Base-by-base conservation (phyloP, 2,888 invertebrate genomes). In the Machimus atricapillus region DNA sequence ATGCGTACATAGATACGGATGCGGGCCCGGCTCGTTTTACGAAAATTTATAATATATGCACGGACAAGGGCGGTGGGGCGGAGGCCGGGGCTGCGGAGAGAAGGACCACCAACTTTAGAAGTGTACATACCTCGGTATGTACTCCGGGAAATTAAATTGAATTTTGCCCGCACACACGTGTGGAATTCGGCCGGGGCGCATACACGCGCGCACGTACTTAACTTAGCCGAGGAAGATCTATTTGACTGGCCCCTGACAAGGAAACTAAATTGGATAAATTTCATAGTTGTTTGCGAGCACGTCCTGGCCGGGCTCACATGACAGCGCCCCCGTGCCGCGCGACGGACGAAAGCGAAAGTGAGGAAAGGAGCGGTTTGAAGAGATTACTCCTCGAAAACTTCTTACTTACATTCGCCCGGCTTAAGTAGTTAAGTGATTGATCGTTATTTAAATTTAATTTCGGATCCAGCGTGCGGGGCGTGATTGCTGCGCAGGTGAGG, bases 41-140 rank as follows among this genome's bases (percentile, higher is more conserved):
- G 58, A 81, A 46, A 81, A 81, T 86, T 86, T 86, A 86, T 86
- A 86, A 86, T 86, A 86, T 86, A 86, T 86, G 86, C 86, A 86
- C 66, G 86, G 86, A 86, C 81, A 86, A 27, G 46, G 40, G n/a
- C 27, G 23, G 19, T 9, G 43, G 14, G 43, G 14, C 14, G 23
- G 3, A 23, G 16, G 16, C 1, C 27, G 56, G 27, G 81, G 52
- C 5, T n/a, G 37, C 23, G 14, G 81, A 46, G 81, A 46, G 81
- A 14, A 31, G 27, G 81, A 27, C 81, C 52, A 31, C 12, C 46
- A 27, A 56, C 81, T 73, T 83, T 83, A 83, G 73, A 73, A 40
- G 52, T 31, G 52, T 86, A 86, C 86, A 77, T 86, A 86, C 56
- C 23, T 74, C 23, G 4, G 73, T 85, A 85, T 85, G 85, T 85